A percentile compares a stretch with the other conserved stretches of the same genome.
Evolutionary conservation across 2,888 invertebrate species (phyloP).

Genomic region (Muscina levida): DNA sequence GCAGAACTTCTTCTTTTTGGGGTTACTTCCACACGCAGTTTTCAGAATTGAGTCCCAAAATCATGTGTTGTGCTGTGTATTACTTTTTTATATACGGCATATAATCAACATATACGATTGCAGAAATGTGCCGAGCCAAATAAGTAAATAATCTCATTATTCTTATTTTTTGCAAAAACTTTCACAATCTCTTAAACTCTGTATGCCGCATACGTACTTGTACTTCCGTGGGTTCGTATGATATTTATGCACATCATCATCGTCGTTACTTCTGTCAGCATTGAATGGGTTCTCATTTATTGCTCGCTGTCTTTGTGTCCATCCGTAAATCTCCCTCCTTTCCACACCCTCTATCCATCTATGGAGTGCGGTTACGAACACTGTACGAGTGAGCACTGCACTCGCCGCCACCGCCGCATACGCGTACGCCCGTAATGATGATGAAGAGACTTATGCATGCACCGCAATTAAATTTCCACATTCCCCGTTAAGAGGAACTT

Average conservation of each 20-base stretch:
- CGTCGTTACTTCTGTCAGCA: constrained; percentile 23
- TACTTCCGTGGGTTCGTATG: constrained; percentile 6
- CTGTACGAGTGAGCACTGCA: background rate
- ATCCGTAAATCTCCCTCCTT: background rate
- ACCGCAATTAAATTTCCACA: constrained; percentile 62
- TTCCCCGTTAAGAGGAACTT: constrained; percentile 48
- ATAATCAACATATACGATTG: too few species aligned
- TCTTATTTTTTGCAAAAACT: too few species aligned
- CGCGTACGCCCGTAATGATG: constrained; percentile 5
- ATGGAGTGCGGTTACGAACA: background rate
- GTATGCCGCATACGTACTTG: constrained; percentile 19
- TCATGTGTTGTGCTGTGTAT: too few species aligned
- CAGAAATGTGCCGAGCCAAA: too few species aligned
- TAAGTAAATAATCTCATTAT: too few species aligned
- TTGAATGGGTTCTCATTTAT: constrained; percentile 38
- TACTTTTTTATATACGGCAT: too few species aligned
- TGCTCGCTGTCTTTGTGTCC: background rate
- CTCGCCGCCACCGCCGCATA: too few species aligned
- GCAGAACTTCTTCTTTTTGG: too few species aligned
- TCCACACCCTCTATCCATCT: background rate
- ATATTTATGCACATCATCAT: constrained; percentile 58
- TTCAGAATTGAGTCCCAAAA: too few species aligned
- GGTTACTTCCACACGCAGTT: too few species aligned
- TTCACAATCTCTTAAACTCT: too few species aligned
- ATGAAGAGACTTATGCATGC: constrained; percentile 45